Evolutionary conservation across 2,888 invertebrate genomes (phyloP).

Genomic region (Ethmia dodecea): DNA sequence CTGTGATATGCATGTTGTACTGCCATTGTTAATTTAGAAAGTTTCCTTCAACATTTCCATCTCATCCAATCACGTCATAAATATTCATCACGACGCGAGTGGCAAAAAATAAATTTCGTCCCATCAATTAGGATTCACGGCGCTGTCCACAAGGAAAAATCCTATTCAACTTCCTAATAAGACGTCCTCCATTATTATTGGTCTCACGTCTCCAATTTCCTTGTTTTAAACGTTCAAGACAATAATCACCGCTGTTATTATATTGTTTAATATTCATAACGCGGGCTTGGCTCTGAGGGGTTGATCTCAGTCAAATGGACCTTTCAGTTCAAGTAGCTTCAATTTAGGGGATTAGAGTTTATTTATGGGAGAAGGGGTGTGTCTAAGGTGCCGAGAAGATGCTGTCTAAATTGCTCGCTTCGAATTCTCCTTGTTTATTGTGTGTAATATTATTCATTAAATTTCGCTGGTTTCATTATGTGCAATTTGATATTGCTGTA

Average conservation of each 20-base stretch:
- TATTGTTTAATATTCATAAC: slow-evolving; percentile 46
- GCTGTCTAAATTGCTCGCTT: not conserved
- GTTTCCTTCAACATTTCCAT: no score
- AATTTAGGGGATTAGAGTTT: slow-evolving; percentile 32
- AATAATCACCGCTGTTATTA: slow-evolving; percentile 61
- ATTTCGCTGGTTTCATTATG: not conserved
- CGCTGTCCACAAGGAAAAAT: slow-evolving; percentile 39
- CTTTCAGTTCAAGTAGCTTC: slow-evolving; percentile 20
- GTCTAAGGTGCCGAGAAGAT: not conserved
- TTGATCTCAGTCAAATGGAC: slow-evolving; percentile 25
- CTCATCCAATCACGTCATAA: not conserved
- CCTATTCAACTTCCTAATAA: slow-evolving; percentile 54
- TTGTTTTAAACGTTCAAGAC: slow-evolving; percentile 53
- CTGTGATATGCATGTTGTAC: no score
- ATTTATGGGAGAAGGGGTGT: slow-evolving; percentile 23
- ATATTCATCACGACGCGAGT: not conserved
- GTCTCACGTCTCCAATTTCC: slow-evolving; percentile 51
- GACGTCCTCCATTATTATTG: slow-evolving; percentile 27
- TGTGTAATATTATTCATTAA: not conserved
- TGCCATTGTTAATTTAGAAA: no score
- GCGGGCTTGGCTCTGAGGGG: not conserved
- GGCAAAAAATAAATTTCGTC: no score
- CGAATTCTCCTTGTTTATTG: not conserved
- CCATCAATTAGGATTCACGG: slow-evolving; percentile 45
- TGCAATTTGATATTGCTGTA: not conserved